These are phyloP conservation scores for Chelidonichthys spinosus DNA, from an alignment of 2,797 vertebrate species.

Conservation along the genomic window DNA sequence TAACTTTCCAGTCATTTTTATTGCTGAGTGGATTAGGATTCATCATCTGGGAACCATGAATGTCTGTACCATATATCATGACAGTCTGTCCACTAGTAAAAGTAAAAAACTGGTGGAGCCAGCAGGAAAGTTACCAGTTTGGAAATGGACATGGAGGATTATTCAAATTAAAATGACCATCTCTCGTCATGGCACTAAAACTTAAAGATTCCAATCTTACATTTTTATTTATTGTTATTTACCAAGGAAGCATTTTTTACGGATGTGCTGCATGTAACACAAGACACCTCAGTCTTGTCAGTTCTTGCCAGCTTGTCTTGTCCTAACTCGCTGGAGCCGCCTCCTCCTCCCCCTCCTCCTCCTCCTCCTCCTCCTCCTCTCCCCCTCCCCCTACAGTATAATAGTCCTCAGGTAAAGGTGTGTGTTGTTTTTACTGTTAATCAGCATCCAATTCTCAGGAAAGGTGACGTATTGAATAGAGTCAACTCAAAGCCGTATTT, in stretches of 20 bases:
- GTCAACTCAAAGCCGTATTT: not conserved
- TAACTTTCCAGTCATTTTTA: too few species aligned
- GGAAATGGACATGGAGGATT: not conserved
- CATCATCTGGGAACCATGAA: not conserved
- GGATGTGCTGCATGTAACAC: not conserved
- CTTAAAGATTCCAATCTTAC: not conserved
- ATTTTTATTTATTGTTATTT: too few species aligned
- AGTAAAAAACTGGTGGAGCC: not conserved
- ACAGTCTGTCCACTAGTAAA: not conserved
- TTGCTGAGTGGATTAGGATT: not conserved
- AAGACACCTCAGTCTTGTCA: constrained; percentile 13
- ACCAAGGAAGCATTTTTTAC: not conserved
- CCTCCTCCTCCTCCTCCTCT: not conserved
- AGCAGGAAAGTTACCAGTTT: not conserved
- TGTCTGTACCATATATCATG: not conserved
- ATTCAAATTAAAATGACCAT: not conserved
- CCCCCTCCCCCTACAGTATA: not conserved
- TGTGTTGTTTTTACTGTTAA: not conserved
- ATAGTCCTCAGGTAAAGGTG: not conserved
- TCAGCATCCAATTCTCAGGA: not conserved
- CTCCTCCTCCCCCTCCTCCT: too few species aligned
- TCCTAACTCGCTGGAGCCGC: constrained; percentile 38
- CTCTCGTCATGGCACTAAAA: not conserved
- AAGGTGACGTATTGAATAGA: accelerated
- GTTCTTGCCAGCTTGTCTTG: constrained; percentile 25